Evolutionary conservation across 2,797 vertebrate species (phyloP), one percentile per base, ranked within the genome.

Genomic region (Muscicapa comitata): DNA sequence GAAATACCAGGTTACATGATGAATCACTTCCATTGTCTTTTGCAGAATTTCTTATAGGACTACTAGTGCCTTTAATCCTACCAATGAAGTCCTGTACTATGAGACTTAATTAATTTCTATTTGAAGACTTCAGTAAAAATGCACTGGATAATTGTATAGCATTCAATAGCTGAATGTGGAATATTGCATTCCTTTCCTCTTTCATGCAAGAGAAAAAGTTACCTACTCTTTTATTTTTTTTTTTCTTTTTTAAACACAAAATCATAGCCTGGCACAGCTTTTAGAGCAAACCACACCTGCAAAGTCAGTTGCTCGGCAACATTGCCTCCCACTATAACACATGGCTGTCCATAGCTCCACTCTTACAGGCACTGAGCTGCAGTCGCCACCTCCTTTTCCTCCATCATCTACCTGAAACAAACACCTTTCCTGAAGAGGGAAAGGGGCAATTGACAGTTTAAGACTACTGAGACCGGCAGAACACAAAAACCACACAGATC

Each of bases 301-400:
- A 57, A 71, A 92, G 48, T 77, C 63, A 42, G 68, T 63, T 89
- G 75, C 94, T 70, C 73, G 47, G 76, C 86, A 94, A 91, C 85
- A 15, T 0, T 86, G 40, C 77, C 73, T 75, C 14, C 10, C 76
- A 47, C 58, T 58, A 67, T 42, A 61, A 82, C 68, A 50, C n/a
- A 35, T 1, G 8, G 50, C 38, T 17, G 17, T 50, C 38, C 71
- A 48, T 29, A 73, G 62, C 47, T 71, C 35, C 19, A 11, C 15
- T 63, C 31, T 9, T 3, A 70, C 48, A 62, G 5, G 9, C 29
- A 26, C 16, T 21, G 42, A 87, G 43, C 13, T 40, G 71, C 25
- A 43, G 20, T 24, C 51, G 85, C 47, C n/a, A 61, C 14, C 33
- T 62, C 40, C 53, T 59, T 40, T 66, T 59, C 47, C 6, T 40